Conservation (phyloP, 37 sponge, comb jelly and placozoan species). For the Theonella swinhoei region DNA sequence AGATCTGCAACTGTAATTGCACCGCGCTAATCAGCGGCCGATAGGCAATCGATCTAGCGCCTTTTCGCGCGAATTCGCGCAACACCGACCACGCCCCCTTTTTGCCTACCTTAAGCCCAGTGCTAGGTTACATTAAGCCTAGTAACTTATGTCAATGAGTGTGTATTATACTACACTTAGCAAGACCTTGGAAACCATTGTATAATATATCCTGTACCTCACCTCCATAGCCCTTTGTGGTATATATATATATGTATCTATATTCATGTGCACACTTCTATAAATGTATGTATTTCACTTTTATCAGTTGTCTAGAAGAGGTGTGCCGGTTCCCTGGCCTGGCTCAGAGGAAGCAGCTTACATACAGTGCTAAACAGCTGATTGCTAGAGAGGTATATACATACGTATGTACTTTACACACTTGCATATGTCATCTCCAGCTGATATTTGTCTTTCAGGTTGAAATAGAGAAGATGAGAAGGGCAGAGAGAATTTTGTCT, state of each 20-base stretch:
- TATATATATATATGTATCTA: background rate
- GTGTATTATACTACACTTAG: too few species aligned
- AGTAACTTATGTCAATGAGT: too few species aligned
- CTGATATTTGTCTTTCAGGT: slow-evolving; percentile 27
- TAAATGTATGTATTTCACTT: background rate
- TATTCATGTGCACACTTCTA: background rate
- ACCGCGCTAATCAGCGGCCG: too few species aligned
- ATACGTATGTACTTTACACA: background rate
- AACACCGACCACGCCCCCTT: too few species aligned
- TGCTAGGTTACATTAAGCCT: too few species aligned
- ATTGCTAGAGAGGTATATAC: slow-evolving; percentile 86
- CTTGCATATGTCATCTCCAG: background rate
- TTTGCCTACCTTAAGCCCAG: too few species aligned
- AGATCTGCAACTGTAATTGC: too few species aligned
- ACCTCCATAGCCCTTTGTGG: too few species aligned
- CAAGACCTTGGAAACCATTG: too few species aligned
- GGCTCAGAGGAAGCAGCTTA: slow-evolving; percentile 85
- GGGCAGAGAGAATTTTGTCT: slow-evolving; percentile 51
- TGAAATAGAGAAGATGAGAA: slow-evolving; percentile 80
- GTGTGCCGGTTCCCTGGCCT: slow-evolving; percentile 74
- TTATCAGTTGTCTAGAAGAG: slow-evolving; percentile 64
- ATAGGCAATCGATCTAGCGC: too few species aligned
- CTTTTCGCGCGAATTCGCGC: too few species aligned
- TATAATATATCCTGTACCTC: too few species aligned
- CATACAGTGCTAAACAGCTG: slow-evolving; percentile 93